Evolutionary conservation across 2,113 vertebrate species (phyloP).

Genomic region (Leptocoma aspasia): DNA sequence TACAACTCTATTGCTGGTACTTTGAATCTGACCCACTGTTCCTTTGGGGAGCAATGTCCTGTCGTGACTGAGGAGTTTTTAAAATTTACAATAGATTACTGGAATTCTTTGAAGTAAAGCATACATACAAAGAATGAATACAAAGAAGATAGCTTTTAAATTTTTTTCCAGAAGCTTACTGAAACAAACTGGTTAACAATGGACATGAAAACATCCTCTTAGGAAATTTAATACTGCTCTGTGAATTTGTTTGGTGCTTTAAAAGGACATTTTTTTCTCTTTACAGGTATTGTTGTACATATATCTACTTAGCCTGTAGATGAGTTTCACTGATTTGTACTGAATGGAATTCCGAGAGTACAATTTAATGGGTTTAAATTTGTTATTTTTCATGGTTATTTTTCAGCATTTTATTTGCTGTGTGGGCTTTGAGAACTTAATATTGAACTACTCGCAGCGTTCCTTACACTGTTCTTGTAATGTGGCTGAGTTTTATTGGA

Average conservation of each 20-base stretch:
- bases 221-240: neutral
- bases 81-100: slow-evolving; percentile 22
- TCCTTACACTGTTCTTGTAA: neutral
- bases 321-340: neutral
- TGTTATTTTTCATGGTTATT: neutral
- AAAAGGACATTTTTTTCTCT: neutral
- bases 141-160: neutral
- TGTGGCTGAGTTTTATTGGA: neutral
- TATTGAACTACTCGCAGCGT: neutral
- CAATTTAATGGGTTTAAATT: neutral
- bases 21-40: slow-evolving; percentile 49
- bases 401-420: neutral
- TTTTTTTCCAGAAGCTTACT: neutral
- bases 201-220: slow-evolving; percentile 4
- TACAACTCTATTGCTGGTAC: neutral
- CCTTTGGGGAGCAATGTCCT: slow-evolving; percentile 20
- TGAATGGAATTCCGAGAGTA: neutral
- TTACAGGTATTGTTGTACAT: fast-evolving
- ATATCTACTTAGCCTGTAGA: neutral
- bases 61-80: slow-evolving; percentile 19
- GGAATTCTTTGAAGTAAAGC: slow-evolving; percentile 30
- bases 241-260: neutral
- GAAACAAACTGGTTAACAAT: slow-evolving; percentile 13
- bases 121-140: slow-evolving; percentile 8
- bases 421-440: neutral